Conservation (phyloP, 2,888 invertebrate species). For the Eumerus sabulonum region DNA sequence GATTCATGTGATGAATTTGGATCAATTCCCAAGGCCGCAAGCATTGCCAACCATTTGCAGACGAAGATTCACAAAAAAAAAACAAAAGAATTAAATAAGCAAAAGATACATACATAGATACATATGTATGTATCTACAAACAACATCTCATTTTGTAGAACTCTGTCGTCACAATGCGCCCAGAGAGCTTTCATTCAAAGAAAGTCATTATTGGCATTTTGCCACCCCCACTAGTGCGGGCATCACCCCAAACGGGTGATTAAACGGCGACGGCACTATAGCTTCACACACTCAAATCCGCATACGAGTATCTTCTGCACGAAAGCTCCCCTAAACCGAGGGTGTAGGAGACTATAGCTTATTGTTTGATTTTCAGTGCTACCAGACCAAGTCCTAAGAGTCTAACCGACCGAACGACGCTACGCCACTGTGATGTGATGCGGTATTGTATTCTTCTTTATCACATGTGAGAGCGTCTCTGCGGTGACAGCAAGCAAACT, state of each 20-base stretch:
- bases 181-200: conserved; percentile 39
- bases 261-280: conserved; percentile 25
- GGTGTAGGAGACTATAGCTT: too few relatives aligned
- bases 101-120: too few relatives aligned
- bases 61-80: conserved; percentile 34
- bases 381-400: too few relatives aligned
- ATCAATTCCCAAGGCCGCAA: conserved; percentile 1
- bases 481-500: conserved; percentile 36
- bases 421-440: too few relatives aligned
- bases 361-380: too few relatives aligned
- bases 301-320: too few relatives aligned
- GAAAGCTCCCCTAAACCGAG: too few relatives aligned
- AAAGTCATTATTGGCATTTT: background rate
- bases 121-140: too few relatives aligned
- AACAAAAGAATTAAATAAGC: conserved; percentile 35
- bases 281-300: conserved; percentile 14
- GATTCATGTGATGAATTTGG: background rate
- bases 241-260: conserved; percentile 30
- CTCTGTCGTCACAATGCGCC: conserved; percentile 11
- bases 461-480: conserved; percentile 36
- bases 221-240: too few relatives aligned
- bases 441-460: conserved; percentile 8
- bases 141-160: too few relatives aligned
- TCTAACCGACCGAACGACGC: too few relatives aligned
- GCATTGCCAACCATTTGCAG: conserved; percentile 27